phyloP scores from a whole-genome alignment of 2,888 invertebrate species.

The Caenorhabditis sinica region DNA sequence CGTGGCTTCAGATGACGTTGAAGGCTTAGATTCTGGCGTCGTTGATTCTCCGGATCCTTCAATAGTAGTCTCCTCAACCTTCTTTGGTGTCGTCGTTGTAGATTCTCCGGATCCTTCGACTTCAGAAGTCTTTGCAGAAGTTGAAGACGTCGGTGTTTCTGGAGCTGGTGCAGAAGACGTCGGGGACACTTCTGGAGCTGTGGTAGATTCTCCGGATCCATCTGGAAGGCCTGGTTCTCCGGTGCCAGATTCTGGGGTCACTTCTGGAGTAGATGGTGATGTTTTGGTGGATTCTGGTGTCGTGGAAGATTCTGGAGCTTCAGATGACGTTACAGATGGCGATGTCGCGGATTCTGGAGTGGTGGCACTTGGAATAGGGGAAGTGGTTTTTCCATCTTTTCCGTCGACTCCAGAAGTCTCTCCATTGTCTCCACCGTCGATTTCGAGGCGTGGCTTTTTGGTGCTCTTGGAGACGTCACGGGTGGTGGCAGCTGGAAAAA shows the following conservation, averaged over 20 bases:
- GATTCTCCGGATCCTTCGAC: constrained; percentile 28
- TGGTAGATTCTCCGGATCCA: constrained; percentile 34
- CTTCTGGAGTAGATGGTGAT: constrained; percentile 25
- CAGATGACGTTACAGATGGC: too few species aligned
- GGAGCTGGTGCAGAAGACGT: constrained; percentile 31
- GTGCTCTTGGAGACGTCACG: constrained; percentile 56
- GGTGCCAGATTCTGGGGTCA: constrained; percentile 27
- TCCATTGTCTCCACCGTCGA: constrained; percentile 61
- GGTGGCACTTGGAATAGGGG: constrained; percentile 8
- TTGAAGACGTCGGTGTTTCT: constrained; percentile 12
- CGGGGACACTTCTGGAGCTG: not conserved
- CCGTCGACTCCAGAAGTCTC: constrained; percentile 51
- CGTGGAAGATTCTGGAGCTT: too few species aligned
- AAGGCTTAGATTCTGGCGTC: not conserved
- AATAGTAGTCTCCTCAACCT: constrained; percentile 1
- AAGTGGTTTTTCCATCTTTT: constrained; percentile 46
- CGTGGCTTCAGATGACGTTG: constrained; percentile 8
- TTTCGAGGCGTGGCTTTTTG: constrained; percentile 48
- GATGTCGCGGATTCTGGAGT: constrained; percentile 15
- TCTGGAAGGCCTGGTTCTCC: constrained; percentile 36
- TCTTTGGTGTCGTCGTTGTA: constrained; percentile 15
- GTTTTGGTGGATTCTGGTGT: too few species aligned
- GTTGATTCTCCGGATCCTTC: not conserved
- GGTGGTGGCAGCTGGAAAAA: constrained; percentile 58
- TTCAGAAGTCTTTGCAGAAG: constrained; percentile 13